Base-by-base conservation (phyloP, 2,888 invertebrate genomes). In the Ptychoptera contaminata region DNA sequence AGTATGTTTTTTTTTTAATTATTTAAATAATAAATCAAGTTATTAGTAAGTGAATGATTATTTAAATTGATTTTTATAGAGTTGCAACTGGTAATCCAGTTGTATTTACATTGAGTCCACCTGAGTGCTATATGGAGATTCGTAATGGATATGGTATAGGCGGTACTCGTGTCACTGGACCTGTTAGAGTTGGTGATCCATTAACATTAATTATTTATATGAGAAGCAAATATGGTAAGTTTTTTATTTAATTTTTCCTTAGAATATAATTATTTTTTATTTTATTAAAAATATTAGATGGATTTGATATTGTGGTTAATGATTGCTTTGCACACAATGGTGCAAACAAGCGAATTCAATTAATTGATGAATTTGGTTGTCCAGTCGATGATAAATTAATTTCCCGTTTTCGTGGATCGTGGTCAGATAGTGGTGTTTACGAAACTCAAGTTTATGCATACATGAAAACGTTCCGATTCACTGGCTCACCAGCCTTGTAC, bases 101-200 rank as follows among this genome's bases (percentile, higher is more conserved):
- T 14, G 86, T 91, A 35, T 92, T 92, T 59, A 91, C 91, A 1
- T 69, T 92, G 43, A 87, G 87, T 51, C 92, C 92, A 1, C 92
- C 92, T 0, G 91, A 92, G 63, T 92, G 91, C 61, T 90, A 91
- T 68, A 92, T 92, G 92, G 92, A 92, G 70, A 91, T 92, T 56
- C 73, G 90, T 51, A 80, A 87, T 53, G 92, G 92, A 16, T 92
- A 90, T 62, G 88, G 90, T 11, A 85, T 87, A 8, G 75, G 76
- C 31, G 91, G 92, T 40, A 82, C 82, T 37, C 68, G 90, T 43
- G 86, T 91, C 1, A 77, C 85, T 1, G 90, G 90, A 5, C 90
- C 92, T 2, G 91, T 92, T 34, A 74, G 90, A 6, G 91, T 92
- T 15, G 92, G 92, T 1, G 92, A 92, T 64, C 91, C 92, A 0